These are phyloP conservation scores for Nansenia antarctica DNA, from an alignment of 2,113 vertebrate species.

Conservation along the genomic window DNA sequence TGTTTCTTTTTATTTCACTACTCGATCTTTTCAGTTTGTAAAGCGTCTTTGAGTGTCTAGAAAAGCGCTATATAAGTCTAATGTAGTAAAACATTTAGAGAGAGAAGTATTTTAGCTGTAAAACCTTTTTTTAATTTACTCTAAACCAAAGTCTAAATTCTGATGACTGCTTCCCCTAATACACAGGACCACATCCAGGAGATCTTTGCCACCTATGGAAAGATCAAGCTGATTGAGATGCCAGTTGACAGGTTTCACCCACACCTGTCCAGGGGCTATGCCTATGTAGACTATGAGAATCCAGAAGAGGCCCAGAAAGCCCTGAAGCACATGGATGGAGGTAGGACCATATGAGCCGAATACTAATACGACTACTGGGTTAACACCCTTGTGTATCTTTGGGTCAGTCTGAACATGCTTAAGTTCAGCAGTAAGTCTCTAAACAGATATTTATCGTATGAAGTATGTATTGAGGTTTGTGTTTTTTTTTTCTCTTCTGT, in stretches of 20 bases:
- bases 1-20: too few relatives aligned
- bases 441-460: not conserved
- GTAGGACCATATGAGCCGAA: conserved; percentile 68
- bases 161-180: too few relatives aligned
- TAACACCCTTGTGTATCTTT: not conserved
- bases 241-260: conserved; percentile 89
- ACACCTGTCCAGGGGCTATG: conserved; percentile 91
- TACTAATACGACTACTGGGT: too few relatives aligned
- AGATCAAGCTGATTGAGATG: conserved; percentile 98
- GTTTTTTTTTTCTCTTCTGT: not conserved
- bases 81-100: too few relatives aligned
- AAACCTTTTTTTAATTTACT: too few relatives aligned
- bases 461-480: not conserved
- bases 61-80: too few relatives aligned
- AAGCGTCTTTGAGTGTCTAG: too few relatives aligned
- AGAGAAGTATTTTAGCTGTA: too few relatives aligned
- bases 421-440: not conserved
- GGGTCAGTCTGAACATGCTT: not conserved
- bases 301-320: conserved; percentile 93
- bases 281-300: conserved; percentile 94
- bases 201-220: conserved; percentile 94
- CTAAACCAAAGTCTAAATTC: too few relatives aligned
- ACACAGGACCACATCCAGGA: conserved; percentile 98
- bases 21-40: too few relatives aligned
- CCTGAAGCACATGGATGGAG: conserved; percentile 97